Percentiles rank a stretch among this genome's conserved stretches.
Conservation (phyloP, 2,888 invertebrate species). For the Mantis religiosa region DNA sequence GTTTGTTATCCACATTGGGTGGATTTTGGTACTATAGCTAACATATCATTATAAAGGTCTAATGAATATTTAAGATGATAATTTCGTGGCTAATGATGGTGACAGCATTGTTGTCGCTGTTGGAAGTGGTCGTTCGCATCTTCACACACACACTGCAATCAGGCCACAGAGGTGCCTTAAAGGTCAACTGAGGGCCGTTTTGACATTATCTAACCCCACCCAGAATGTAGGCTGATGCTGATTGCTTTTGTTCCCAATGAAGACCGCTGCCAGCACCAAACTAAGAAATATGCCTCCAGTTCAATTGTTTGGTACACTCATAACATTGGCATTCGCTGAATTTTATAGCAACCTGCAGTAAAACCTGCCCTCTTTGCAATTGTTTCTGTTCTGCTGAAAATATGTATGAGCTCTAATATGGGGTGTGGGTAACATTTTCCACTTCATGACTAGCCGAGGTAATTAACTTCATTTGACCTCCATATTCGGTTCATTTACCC, state of each 20-base stretch:
- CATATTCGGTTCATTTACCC: not conserved
- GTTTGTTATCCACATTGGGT: not conserved
- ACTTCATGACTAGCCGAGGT: not conserved
- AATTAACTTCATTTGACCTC: not conserved
- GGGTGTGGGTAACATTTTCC: not conserved
- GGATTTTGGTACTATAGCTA: not conserved
- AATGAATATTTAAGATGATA: not conserved
- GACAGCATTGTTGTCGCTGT: not conserved
- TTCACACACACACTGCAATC: not conserved
- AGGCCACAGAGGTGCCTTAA: not conserved
- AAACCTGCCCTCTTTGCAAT: not conserved
- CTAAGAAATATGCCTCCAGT: not conserved
- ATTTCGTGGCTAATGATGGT: not conserved
- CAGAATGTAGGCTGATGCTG: not conserved
- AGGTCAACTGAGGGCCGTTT: not conserved
- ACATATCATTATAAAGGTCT: not conserved
- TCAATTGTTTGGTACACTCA: not conserved
- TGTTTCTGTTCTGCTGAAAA: not conserved
- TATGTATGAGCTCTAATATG: not conserved
- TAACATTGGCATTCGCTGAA: not conserved
- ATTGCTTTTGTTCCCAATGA: not conserved
- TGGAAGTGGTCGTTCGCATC: not conserved
- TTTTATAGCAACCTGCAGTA: not conserved
- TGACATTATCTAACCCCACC: not conserved
- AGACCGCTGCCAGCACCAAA: not conserved